phyloP scores from a whole-genome alignment of 2,797 vertebrate species.

The Melanotaenia parkinsoni region DNA sequence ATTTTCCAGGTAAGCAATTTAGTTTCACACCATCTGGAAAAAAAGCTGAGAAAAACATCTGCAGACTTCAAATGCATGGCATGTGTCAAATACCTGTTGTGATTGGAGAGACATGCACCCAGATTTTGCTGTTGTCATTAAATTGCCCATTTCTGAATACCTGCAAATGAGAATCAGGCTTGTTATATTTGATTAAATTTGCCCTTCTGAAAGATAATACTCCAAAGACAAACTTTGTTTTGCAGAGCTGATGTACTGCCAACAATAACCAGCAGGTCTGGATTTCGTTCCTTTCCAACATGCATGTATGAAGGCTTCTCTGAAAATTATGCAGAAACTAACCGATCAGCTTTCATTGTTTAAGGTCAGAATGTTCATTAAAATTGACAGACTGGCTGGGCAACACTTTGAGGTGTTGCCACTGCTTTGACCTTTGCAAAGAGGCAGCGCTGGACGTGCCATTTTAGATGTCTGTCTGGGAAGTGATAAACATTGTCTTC shows the following conservation, averaged over 20 bases:
- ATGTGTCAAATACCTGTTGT: no score
- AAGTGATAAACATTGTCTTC: slow-evolving; percentile 66
- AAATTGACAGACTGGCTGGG: slow-evolving; percentile 77
- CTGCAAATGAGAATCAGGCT: slow-evolving; percentile 53
- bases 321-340: slow-evolving; percentile 67
- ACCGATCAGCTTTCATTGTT: slow-evolving; percentile 77
- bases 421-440: slow-evolving; percentile 78
- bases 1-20: no score
- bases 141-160: slow-evolving; percentile 52
- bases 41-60: no score
- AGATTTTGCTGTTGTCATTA: slow-evolving; percentile 53
- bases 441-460: slow-evolving; percentile 73
- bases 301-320: slow-evolving; percentile 46
- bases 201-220: slow-evolving; percentile 30
- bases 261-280: slow-evolving; percentile 33
- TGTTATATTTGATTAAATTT: slow-evolving; percentile 61
- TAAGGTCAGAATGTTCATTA: slow-evolving; percentile 86
- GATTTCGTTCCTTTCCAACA: slow-evolving; percentile 38
- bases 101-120: slow-evolving; percentile 28
- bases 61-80: no score
- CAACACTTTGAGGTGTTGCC: slow-evolving; percentile 69
- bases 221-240: slow-evolving; percentile 57
- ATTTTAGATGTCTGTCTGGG: slow-evolving; percentile 46
- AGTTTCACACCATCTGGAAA: no score
- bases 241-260: slow-evolving; percentile 62